A percentile compares a stretch with the other conserved stretches of the same genome.
Evolutionary conservation across 2,797 vertebrate genomes (phyloP).

Genomic region (Podarcis siculus): DNA sequence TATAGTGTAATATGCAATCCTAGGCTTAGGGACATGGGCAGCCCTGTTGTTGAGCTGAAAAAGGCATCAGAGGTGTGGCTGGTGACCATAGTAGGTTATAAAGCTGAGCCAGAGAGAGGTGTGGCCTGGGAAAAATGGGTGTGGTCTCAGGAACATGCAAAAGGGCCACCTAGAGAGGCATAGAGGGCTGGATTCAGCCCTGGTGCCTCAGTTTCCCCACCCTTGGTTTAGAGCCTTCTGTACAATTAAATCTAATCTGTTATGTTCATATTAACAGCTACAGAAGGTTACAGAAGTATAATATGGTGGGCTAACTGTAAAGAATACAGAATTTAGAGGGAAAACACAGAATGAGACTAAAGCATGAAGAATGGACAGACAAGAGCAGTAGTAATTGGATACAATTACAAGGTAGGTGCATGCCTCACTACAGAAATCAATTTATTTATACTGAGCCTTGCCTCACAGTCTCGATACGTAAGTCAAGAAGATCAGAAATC

Average conservation of each 20-base stretch:
- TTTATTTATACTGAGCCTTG: constrained; percentile 65
- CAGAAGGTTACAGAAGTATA: constrained; percentile 29
- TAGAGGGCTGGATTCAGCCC: no score
- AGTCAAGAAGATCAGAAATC: constrained; percentile 35
- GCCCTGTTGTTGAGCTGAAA: no score
- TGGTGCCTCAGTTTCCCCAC: no score
- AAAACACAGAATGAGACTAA: constrained; percentile 22
- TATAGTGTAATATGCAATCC: background rate
- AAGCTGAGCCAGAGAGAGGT: no score
- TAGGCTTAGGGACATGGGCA: no score
- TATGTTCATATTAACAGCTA: constrained; percentile 44
- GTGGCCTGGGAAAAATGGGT: no score
- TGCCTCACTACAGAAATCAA: constrained; percentile 64
- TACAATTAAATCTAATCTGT: constrained; percentile 53
- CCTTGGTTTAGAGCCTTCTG: background rate
- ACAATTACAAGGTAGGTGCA: constrained; percentile 52
- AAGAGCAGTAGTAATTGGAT: constrained; percentile 55
- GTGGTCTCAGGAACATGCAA: no score
- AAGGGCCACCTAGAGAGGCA: no score
- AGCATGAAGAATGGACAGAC: constrained; percentile 46
- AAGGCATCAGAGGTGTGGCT: no score
- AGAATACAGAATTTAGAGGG: constrained; percentile 24
- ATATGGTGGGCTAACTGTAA: constrained; percentile 33
- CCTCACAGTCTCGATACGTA: constrained; percentile 3
- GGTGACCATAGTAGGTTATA: no score